Evolutionary conservation across 2,797 vertebrate genomes (phyloP).

Genomic region (Sphenodon punctatus): DNA sequence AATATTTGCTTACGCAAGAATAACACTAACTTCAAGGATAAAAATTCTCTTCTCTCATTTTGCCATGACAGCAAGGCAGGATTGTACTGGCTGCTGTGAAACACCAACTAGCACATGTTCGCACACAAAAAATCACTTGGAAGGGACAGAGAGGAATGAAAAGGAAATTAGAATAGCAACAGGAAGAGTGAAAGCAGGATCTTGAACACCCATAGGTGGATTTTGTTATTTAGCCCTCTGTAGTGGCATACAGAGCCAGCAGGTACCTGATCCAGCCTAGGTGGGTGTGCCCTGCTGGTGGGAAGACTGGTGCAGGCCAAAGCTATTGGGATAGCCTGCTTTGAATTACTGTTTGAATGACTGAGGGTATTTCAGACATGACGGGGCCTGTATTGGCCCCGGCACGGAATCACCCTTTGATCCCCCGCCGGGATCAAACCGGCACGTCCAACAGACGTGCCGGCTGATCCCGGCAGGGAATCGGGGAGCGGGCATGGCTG

Average conservation of each 20-base stretch:
- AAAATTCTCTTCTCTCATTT: slow-evolving; percentile 6
- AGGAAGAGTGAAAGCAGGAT: neutral
- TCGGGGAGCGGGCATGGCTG: too few species aligned
- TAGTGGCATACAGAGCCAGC: neutral
- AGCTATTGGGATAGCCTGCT: too few species aligned
- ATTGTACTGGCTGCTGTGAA: neutral
- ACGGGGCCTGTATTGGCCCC: too few species aligned
- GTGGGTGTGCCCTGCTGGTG: too few species aligned
- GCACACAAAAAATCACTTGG: neutral
- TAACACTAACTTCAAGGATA: neutral
- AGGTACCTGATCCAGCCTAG: too few species aligned
- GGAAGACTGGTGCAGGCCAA: too few species aligned
- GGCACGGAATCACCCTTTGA: too few species aligned
- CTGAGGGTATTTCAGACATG: too few species aligned
- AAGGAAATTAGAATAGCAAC: neutral
- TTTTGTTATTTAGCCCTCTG: neutral
- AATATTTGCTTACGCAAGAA: slow-evolving; percentile 3
- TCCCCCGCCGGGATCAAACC: too few species aligned
- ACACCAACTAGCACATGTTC: neutral
- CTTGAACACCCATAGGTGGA: neutral
- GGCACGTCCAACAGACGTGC: too few species aligned
- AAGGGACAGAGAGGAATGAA: neutral
- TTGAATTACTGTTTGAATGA: too few species aligned
- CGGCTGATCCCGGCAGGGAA: too few species aligned
- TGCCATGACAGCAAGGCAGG: neutral